These are phyloP conservation scores for Illadopsis cleaveri DNA, from an alignment of 2,113 vertebrate species.

Conservation along the genomic window DNA sequence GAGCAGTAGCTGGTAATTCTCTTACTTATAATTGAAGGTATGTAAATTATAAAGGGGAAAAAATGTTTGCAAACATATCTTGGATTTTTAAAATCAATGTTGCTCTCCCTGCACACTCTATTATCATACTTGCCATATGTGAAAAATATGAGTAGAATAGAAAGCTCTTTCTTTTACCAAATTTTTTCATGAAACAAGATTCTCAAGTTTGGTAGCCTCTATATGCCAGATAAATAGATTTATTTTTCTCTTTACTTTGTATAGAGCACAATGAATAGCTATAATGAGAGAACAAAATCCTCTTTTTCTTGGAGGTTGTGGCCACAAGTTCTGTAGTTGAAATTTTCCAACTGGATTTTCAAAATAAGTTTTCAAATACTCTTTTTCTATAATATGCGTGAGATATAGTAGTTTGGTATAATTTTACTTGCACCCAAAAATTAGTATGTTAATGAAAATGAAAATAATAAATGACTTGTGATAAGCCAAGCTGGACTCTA, in stretches of 20 bases:
- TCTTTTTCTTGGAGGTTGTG: background rate
- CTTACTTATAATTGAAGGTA: background rate
- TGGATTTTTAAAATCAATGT: background rate
- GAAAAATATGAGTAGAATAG: background rate
- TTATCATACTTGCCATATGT: background rate
- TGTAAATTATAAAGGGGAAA: background rate
- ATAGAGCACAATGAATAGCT: background rate
- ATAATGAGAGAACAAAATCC: background rate
- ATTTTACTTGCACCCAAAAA: background rate
- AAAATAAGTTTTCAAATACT: background rate
- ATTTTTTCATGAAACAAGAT: background rate
- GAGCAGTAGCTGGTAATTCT: background rate
- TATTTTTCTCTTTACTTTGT: background rate
- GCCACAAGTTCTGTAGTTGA: background rate
- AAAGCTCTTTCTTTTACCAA: background rate
- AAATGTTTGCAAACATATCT: background rate
- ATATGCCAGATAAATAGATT: background rate
- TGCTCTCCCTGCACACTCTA: background rate
- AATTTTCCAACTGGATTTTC: background rate
- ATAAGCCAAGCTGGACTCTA: background rate
- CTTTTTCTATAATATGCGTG: background rate
- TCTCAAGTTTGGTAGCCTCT: background rate
- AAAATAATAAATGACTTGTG: background rate
- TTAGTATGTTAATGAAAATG: background rate
- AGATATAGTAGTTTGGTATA: background rate